Evolutionary conservation across 2,797 vertebrate genomes (phyloP), one percentile per base, ranked within the genome.

Genomic region (Helostoma temminkii): DNA sequence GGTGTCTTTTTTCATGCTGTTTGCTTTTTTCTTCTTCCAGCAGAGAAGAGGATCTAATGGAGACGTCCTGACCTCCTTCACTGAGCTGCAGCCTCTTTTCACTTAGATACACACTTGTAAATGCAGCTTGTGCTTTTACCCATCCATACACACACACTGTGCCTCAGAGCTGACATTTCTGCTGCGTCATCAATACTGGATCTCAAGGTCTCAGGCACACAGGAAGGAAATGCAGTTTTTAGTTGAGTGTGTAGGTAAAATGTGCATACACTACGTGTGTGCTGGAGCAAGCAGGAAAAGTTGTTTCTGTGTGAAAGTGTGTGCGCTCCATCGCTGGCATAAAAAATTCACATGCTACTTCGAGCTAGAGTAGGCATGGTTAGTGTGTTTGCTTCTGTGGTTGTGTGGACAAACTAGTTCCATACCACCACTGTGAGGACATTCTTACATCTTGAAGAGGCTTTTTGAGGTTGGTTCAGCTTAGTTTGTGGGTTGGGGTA

Each of bases 1-100:
- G 1, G 16, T 15, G 37, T 21, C n/a, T 47, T 21, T 3, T 24
- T 18, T 41, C 8, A 8, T 16, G 1, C 39, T n/a, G n/a, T 42
- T 32, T 37, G 11, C 48, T 50, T 18, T 26, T 46, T 21, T 21
- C 22, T 48, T 21, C 48, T 43, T 56, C 43, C 49, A 26, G 32
- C 25, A 30, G 37, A 18, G 56, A 41, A 18, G 30, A 41, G 25
- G 53, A 71, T 66, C 59, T 74, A 67, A 74, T 63, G 66, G 59
- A 60, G 66, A 47, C 39, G 10, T 47, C 62, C 54, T 47, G n/a
- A 67, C 65, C 70, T 61, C 34, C 24, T 64, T 43, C 59, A 46
- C 52, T 10, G 56, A 71, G 34, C 55, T 25, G 24, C 70, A 21
- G 42, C 53, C 18, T 63, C 36, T 42, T 9, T 58, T 57, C 67